These are phyloP conservation scores for Lomographa bimaculata DNA, from an alignment of 2,888 invertebrate genomes.

Conservation along the genomic window DNA sequence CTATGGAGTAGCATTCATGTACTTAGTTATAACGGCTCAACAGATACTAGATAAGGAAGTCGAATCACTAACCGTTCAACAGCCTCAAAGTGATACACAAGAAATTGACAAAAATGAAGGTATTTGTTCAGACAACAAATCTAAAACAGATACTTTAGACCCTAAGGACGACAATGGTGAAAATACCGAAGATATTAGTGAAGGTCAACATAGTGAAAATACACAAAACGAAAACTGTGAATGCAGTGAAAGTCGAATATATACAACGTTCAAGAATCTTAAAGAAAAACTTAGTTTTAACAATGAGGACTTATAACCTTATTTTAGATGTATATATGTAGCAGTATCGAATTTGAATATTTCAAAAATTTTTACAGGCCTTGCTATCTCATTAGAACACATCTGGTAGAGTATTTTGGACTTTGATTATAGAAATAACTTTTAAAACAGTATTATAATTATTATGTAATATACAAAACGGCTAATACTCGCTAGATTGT, in stretches of 20 bases:
- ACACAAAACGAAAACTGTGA: conserved; percentile 45
- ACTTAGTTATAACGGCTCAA: conserved; percentile 81
- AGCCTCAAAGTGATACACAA: conserved; percentile 1
- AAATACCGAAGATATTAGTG: conserved; percentile 20
- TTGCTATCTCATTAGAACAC: conserved; percentile 14
- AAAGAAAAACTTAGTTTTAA: conserved; percentile 63
- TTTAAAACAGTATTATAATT: not conserved
- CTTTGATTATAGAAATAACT: not conserved
- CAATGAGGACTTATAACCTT: conserved; percentile 36
- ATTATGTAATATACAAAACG: too few relatives aligned
- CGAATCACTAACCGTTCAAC: not conserved
- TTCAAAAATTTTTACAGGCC: too few relatives aligned
- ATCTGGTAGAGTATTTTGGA: not conserved
- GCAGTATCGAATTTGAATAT: not conserved
- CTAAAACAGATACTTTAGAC: conserved; percentile 12
- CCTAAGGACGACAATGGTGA: conserved; percentile 10
- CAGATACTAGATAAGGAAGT: conserved; percentile 70
- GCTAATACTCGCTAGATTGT: too few relatives aligned
- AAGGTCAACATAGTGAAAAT: conserved; percentile 7
- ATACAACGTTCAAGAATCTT: conserved; percentile 57
- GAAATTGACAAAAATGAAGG: conserved; percentile 7
- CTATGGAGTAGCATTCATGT: conserved; percentile 81
- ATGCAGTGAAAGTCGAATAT: conserved; percentile 67
- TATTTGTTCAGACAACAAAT: not conserved
- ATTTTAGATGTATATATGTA: not conserved